Conservation (phyloP, 2,888 invertebrate genomes). For the Caenorhabditis sinica region DNA sequence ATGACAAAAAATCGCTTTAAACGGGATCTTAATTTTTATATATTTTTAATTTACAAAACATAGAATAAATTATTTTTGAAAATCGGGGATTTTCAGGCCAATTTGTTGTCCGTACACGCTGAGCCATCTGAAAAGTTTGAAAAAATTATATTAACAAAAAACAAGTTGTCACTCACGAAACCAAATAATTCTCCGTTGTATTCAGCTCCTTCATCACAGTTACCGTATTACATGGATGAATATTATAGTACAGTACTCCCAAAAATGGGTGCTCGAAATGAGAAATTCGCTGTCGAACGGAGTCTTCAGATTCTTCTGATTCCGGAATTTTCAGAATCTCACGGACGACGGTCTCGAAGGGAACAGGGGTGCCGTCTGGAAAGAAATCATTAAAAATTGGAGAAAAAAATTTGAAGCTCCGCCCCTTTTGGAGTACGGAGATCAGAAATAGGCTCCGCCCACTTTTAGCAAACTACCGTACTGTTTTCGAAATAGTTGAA, state of each 20-base stretch:
- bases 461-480: conserved; percentile 25
- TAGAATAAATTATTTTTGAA: background rate
- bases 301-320: conserved; percentile 22
- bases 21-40: background rate
- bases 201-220: conserved; percentile 73
- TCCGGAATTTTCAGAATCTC: conserved; percentile 39
- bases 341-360: conserved; percentile 28
- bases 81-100: conserved; percentile 59
- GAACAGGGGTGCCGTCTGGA: conserved; percentile 51
- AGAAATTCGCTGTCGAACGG: conserved; percentile 38
- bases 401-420: too few relatives aligned
- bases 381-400: too few relatives aligned
- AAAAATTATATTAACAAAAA: background rate
- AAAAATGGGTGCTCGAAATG: conserved; percentile 64
- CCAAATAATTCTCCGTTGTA: conserved; percentile 29
- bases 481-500: conserved; percentile 78
- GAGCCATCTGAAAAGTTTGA: conserved; percentile 72
- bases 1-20: background rate
- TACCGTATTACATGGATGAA: conserved; percentile 80
- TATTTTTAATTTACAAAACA: background rate
- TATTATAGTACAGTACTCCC: conserved; percentile 80
- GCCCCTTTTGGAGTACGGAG: background rate
- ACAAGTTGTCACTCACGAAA: conserved; percentile 21
- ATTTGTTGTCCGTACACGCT: conserved; percentile 72
- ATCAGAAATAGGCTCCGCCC: background rate